Conservation (phyloP, 2,888 invertebrate species). For the Euspilapteryx auroguttella region DNA sequence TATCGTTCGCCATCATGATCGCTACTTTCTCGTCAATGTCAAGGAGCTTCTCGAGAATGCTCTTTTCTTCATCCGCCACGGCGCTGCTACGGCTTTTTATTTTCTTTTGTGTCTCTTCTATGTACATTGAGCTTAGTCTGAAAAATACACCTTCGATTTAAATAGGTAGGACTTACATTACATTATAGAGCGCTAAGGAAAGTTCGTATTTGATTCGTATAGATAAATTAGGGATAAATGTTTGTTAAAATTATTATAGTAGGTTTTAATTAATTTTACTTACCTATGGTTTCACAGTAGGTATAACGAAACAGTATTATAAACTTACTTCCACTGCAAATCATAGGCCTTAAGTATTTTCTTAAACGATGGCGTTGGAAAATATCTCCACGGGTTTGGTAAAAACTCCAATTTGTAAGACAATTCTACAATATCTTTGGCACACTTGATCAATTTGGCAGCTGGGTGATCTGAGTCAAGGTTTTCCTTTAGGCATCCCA, state of each 20-base stretch:
- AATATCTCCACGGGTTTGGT: conserved; percentile 27
- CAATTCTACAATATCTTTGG: conserved; percentile 23
- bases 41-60: conserved; percentile 67
- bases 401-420: conserved; percentile 25
- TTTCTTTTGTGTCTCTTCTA: conserved; percentile 23
- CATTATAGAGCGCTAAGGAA: too few relatives aligned
- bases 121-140: conserved; percentile 29
- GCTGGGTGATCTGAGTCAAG: conserved; percentile 25
- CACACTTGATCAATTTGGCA: conserved; percentile 21
- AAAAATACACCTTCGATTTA: too few relatives aligned
- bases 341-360: conserved; percentile 28
- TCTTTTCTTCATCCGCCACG: conserved; percentile 50
- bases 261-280: not conserved
- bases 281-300: not conserved
- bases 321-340: conserved; percentile 39
- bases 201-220: too few relatives aligned
- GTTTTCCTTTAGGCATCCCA: conserved; percentile 30
- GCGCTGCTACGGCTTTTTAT: conserved; percentile 23
- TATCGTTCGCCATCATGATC: conserved; percentile 68
- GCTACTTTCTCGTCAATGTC: conserved; percentile 64
- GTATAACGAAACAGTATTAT: too few relatives aligned
- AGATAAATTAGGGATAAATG: too few relatives aligned
- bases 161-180: too few relatives aligned
- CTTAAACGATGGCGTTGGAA: conserved; percentile 26
- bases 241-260: too few relatives aligned